Evolutionary conservation across 2,797 vertebrate genomes (phyloP).

Genomic region (Xenopus petersii): DNA sequence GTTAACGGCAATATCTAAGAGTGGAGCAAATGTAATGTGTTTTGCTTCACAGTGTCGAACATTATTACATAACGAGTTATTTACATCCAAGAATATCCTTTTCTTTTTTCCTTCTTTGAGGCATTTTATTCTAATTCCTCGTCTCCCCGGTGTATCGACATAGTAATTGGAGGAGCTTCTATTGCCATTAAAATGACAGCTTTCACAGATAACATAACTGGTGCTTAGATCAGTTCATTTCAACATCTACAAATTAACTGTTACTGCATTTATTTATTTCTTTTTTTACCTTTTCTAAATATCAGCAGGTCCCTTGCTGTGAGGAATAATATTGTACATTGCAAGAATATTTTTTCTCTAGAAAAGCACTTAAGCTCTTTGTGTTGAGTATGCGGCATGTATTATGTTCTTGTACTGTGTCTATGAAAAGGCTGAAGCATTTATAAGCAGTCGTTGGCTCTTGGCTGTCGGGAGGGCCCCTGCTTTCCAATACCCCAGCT

Average conservation of each 20-base stretch:
- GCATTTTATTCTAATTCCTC: constrained; percentile 60
- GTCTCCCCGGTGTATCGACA: constrained; percentile 67
- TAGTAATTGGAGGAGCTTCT: constrained; percentile 72
- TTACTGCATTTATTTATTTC: constrained; percentile 57
- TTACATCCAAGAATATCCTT: constrained; percentile 60
- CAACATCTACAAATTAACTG: constrained; percentile 74
- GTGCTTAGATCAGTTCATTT: constrained; percentile 71
- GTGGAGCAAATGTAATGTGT: constrained; percentile 18
- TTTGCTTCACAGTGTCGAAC: constrained; percentile 12
- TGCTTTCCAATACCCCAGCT: no score
- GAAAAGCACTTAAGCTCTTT: background rate
- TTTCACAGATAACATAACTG: constrained; percentile 69
- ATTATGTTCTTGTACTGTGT: background rate
- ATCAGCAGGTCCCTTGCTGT: constrained; percentile 20
- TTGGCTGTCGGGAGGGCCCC: no score
- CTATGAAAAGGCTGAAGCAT: background rate
- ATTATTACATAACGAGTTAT: constrained; percentile 56
- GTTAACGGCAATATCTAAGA: constrained; percentile 8
- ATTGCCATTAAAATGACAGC: constrained; percentile 77
- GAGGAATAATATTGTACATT: constrained; percentile 12
- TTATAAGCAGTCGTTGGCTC: no score
- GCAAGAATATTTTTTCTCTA: constrained; percentile 20
- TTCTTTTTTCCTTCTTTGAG: constrained; percentile 63
- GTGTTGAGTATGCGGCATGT: background rate
- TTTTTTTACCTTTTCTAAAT: constrained; percentile 50